These are phyloP conservation scores for Sylvicola cinctus DNA, from an alignment of 2,888 invertebrate genomes.

Conservation along the genomic window DNA sequence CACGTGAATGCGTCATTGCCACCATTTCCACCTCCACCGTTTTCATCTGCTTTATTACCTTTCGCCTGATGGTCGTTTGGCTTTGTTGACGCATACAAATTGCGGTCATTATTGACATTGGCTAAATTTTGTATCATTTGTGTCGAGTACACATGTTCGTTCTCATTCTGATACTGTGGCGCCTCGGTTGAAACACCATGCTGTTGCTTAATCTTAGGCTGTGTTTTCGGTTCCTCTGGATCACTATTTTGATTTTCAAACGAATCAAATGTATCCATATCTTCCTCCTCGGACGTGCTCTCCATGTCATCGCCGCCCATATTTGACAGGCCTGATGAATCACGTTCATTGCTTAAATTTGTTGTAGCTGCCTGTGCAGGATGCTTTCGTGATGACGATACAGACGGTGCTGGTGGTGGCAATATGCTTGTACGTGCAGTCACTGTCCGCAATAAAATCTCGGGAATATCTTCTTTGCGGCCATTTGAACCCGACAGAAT, in stretches of 20 bases:
- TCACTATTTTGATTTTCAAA: conserved; percentile 3
- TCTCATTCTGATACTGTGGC: conserved; percentile 25
- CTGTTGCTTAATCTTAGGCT: conserved; percentile 13
- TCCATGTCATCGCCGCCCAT: no score
- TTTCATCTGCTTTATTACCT: background rate
- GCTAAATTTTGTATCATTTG: conserved; percentile 36
- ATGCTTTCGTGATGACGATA: background rate
- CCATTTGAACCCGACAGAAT: conserved; percentile 75
- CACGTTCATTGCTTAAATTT: background rate
- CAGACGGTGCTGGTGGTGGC: background rate
- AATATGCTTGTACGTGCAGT: conserved; percentile 29
- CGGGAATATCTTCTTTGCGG: conserved; percentile 60
- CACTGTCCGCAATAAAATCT: conserved; percentile 47
- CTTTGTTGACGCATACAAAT: conserved; percentile 8
- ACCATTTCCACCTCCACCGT: background rate
- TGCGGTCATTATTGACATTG: conserved; percentile 32
- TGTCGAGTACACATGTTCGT: conserved; percentile 30
- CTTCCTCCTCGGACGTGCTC: background rate
- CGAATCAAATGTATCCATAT: background rate
- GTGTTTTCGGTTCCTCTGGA: conserved; percentile 12
- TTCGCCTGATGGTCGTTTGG: conserved; percentile 2
- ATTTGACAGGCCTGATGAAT: no score
- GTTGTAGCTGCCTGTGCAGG: background rate
- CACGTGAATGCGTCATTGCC: conserved; percentile 29
- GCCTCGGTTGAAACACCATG: conserved; percentile 22